phyloP scores from a whole-genome alignment of 1,140 invertebrate species.

The Drosophila nebulosa region DNA sequence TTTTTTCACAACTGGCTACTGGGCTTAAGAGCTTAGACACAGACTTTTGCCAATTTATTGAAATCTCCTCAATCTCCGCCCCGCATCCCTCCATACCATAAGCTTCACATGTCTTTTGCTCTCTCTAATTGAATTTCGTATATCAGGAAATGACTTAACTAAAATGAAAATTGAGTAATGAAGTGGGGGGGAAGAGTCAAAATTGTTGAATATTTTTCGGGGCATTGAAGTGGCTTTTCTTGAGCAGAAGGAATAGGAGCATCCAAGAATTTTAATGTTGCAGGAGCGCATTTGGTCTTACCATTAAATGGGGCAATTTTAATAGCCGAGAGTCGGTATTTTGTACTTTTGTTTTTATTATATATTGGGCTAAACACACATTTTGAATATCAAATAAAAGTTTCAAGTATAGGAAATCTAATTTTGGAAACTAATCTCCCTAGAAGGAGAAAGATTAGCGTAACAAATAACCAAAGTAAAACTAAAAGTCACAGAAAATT shows the following conservation, averaged over 20 bases:
- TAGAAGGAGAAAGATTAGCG: too few relatives aligned
- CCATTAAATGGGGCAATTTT: too few relatives aligned
- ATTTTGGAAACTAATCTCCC: too few relatives aligned
- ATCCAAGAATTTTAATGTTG: conserved; percentile 4
- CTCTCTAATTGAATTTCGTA: conserved; percentile 44
- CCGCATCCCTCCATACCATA: not conserved
- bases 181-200: not conserved
- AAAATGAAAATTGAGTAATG: conserved; percentile 32
- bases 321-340: too few relatives aligned
- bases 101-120: conserved; percentile 5
- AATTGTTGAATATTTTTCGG: conserved; percentile 3
- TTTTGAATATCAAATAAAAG: too few relatives aligned
- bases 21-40: conserved; percentile 24
- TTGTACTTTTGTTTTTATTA: too few relatives aligned
- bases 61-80: conserved; percentile 12
- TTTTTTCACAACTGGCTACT: conserved; percentile 9
- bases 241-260: conserved; percentile 5
- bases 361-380: too few relatives aligned
- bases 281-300: not conserved
- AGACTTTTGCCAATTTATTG: conserved; percentile 65
- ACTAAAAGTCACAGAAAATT: too few relatives aligned
- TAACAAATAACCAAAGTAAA: too few relatives aligned
- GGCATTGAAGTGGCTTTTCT: conserved; percentile 39
- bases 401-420: too few relatives aligned
- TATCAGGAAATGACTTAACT: conserved; percentile 66